Evolutionary conservation across 1,140 invertebrate species (phyloP).

Genomic region (Caenorhabditis briggsae): DNA sequence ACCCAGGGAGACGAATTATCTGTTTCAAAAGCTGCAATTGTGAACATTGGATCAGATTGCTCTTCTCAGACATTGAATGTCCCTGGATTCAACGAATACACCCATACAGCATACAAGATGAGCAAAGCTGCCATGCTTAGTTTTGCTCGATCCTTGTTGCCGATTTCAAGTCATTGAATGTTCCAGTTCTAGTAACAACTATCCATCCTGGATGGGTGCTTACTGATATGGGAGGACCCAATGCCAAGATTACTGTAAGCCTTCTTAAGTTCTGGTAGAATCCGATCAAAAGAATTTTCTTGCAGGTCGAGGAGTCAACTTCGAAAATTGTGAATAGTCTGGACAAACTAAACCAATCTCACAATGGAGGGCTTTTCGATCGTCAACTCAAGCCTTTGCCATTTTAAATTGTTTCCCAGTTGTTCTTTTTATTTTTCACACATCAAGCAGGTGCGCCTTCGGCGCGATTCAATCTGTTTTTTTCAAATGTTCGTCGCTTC

Average conservation of each 20-base stretch:
- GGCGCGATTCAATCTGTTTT: too few relatives aligned
- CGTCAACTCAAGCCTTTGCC: neutral
- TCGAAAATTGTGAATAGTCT: neutral
- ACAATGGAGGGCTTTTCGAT: neutral
- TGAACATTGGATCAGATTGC: conserved; percentile 52
- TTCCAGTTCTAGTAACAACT: neutral
- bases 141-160: neutral
- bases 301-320: neutral
- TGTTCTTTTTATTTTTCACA: too few relatives aligned
- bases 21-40: conserved; percentile 34
- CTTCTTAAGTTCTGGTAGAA: too few relatives aligned
- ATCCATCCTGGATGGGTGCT: conserved; percentile 6
- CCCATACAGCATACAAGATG: conserved; percentile 46
- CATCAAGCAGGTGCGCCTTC: too few relatives aligned
- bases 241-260: neutral
- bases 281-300: neutral
- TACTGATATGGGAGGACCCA: neutral
- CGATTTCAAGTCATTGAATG: neutral
- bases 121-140: conserved; percentile 51
- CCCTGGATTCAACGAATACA: neutral
- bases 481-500: too few relatives aligned
- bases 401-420: neutral
- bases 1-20: neutral
- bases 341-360: neutral
- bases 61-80: conserved; percentile 54